These are phyloP conservation scores for Bursaphelenchus mucronatus DNA, from an alignment of 1,140 invertebrate genomes.

Conservation along the genomic window DNA sequence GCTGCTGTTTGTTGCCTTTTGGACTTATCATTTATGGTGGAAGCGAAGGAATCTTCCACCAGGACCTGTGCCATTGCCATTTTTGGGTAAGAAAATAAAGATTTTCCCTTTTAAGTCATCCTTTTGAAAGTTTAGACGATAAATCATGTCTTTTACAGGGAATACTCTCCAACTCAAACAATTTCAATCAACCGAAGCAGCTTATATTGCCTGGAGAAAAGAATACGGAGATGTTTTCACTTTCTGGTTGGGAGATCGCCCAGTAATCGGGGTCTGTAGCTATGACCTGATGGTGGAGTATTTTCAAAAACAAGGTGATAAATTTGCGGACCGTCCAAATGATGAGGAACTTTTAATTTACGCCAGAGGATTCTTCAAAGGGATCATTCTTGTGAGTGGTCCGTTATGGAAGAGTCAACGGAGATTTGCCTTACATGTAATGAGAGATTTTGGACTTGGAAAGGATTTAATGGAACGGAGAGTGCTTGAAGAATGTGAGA, in stretches of 20 bases:
- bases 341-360: not conserved
- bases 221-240: conserved; percentile 33
- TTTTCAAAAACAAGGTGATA: conserved; percentile 40
- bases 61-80: too few species aligned
- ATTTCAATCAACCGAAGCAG: too few species aligned
- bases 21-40: too few species aligned
- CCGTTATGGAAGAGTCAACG: conserved; percentile 36
- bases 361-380: conserved; percentile 28
- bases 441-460: conserved; percentile 45
- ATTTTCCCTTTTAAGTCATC: too few species aligned
- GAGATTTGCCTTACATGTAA: conserved; percentile 39
- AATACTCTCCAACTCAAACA: too few species aligned
- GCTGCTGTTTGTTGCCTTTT: too few species aligned
- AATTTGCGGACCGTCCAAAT: conserved; percentile 21
- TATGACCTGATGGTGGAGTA: conserved; percentile 31
- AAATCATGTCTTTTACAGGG: too few species aligned
- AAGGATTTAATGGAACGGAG: conserved; percentile 43
- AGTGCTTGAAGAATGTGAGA: conserved; percentile 16
- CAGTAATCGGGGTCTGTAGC: conserved; percentile 28
- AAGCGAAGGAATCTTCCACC: too few species aligned
- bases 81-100: too few species aligned
- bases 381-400: conserved; percentile 31
- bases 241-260: conserved; percentile 31
- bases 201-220: conserved; percentile 5
- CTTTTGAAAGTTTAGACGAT: too few species aligned